Conservation (phyloP, 2,113 vertebrate genomes). For the Forbesichthys papilliferus region DNA sequence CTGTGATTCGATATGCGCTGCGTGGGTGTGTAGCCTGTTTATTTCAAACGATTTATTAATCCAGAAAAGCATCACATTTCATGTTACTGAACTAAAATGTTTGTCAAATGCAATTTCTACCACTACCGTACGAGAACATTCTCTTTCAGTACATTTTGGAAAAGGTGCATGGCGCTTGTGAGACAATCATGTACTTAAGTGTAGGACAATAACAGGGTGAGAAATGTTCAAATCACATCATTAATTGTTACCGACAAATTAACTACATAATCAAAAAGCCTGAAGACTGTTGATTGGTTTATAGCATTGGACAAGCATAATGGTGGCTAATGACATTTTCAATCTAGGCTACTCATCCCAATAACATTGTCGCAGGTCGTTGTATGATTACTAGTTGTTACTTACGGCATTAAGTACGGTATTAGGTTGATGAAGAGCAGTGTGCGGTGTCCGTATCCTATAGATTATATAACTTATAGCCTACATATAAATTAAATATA, state of each 20-base stretch:
- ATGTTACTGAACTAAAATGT: too few relatives aligned
- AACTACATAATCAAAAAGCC: not conserved
- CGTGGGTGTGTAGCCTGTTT: not conserved
- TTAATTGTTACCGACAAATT: not conserved
- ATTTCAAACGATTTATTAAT: not conserved
- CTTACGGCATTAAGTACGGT: slow-evolving; percentile 56
- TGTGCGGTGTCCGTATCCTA: slow-evolving; percentile 19
- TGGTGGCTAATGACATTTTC: slow-evolving; percentile 3
- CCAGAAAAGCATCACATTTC: too few relatives aligned
- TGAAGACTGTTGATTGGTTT: not conserved
- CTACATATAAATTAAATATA: slow-evolving; percentile 67
- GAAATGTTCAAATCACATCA: not conserved
- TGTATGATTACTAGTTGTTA: slow-evolving; percentile 27
- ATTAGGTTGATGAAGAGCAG: slow-evolving; percentile 21
- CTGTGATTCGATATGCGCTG: not conserved
- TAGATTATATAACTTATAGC: slow-evolving; percentile 57
- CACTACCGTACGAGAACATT: not conserved
- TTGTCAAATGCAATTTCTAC: not conserved
- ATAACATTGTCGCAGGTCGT: slow-evolving; percentile 1
- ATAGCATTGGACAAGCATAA: not conserved
- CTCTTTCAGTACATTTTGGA: not conserved
- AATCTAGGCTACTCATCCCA: slow-evolving; percentile 25
- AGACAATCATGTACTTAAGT: not conserved
- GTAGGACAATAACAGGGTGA: not conserved
- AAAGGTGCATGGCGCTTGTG: not conserved